phyloP scores from a whole-genome alignment of 1,140 invertebrate genomes.

The Euura lappo region DNA sequence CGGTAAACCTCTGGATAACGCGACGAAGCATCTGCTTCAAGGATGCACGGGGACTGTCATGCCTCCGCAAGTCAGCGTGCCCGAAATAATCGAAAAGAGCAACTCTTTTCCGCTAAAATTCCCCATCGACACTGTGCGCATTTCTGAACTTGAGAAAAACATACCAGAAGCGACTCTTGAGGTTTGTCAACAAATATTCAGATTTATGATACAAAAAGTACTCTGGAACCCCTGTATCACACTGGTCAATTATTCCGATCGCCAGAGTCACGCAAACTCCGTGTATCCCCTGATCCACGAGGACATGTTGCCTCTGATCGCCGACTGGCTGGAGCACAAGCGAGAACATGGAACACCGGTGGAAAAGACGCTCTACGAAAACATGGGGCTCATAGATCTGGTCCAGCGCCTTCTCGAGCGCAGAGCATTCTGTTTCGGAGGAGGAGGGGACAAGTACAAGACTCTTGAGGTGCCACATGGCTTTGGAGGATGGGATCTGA shows the following conservation, averaged over 20 bases:
- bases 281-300: conserved; percentile 18
- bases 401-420: conserved; percentile 65
- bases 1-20: background rate
- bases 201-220: background rate
- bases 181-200: background rate
- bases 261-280: conserved; percentile 14
- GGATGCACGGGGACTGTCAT: background rate
- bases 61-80: conserved; percentile 8
- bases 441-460: conserved; percentile 57
- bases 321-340: conserved; percentile 15
- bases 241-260: background rate
- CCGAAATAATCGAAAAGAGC: conserved; percentile 32
- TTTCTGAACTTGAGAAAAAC: conserved; percentile 27
- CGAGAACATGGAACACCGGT: conserved; percentile 50
- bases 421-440: conserved; percentile 63
- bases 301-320: conserved; percentile 17
- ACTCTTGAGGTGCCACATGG: conserved; percentile 59
- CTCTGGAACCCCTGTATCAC: too few species aligned
- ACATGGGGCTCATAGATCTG: conserved; percentile 63
- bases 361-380: conserved; percentile 63
- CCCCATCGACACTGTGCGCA: conserved; percentile 33
- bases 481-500: conserved; percentile 58
- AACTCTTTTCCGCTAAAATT: conserved; percentile 36
- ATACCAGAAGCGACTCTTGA: conserved; percentile 28
- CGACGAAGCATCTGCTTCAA: background rate